Evolutionary conservation across 2,113 vertebrate species (phyloP), one percentile per base, ranked within the genome.

Genomic region (Hypocryptadius cinnamomeus): DNA sequence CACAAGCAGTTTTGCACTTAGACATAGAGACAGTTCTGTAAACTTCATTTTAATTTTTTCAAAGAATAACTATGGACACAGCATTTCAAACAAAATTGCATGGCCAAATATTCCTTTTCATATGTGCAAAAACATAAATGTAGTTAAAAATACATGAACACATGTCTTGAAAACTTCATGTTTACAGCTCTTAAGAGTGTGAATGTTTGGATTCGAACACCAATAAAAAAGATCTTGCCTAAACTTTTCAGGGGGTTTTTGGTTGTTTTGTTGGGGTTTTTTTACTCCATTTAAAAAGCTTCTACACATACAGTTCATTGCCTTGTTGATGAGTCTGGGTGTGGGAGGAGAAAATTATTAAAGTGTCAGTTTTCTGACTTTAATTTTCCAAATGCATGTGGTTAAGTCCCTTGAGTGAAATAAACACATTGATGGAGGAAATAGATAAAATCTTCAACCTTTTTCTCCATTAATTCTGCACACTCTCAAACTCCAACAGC

Each of bases 381-480:
- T 68, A 93, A 90, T 95, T 94, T 91, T 92, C 68, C 31, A 89
- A 91, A 90, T 89, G 59, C 48, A 48, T 85, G 85, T 66, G 51
- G 76, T 83, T 88, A 87, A 94, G 72, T 88, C 89, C 45, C 89
- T 69, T 64, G 76, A 86, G 87, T 53, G 57, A 90, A 78, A 94
- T 91, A 93, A 94, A 88, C n/a, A 83, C 39, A 5, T 48, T 73
- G 64, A 94, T 70, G 61, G 51, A 87, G 85, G 87, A 88, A 92
- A 91, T 11, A 81, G 85, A 95, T 80, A 92, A 91, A 90, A 80
- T 81, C 56, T 92, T 91, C 37, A 48, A 63, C 65, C 8, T 73
- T 92, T 83, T 87, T 85, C 42, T 79, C 71, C 42, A 16, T 64
- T 91, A 83, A 71, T 87, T 93, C 48, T 78, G 35, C 64, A 37